Conservation (phyloP, 2,888 invertebrate genomes). For the Sphinx pinastri region DNA sequence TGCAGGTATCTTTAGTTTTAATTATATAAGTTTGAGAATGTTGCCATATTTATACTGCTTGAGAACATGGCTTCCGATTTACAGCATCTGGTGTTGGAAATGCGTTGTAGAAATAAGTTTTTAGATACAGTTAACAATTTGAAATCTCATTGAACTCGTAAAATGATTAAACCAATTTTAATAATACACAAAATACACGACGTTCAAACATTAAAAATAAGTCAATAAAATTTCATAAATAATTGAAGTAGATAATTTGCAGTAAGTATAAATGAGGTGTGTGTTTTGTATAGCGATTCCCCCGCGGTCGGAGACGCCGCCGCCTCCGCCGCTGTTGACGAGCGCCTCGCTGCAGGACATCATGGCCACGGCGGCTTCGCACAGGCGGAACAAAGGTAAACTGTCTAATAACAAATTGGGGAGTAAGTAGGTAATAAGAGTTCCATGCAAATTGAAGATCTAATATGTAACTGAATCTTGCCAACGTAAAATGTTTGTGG, state of each 20-base stretch:
- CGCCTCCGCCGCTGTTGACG: constrained; percentile 74
- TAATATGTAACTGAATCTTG: too few relatives aligned
- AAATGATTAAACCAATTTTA: too few relatives aligned
- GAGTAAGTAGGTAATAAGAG: too few relatives aligned
- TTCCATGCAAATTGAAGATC: too few relatives aligned
- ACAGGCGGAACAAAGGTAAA: constrained; percentile 75
- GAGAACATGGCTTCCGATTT: constrained; percentile 22
- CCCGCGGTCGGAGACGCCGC: constrained; percentile 66
- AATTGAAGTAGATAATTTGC: not conserved
- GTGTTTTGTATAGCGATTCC: constrained; percentile 62
- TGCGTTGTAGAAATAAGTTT: constrained; percentile 22
- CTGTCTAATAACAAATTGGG: too few relatives aligned
- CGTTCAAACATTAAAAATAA: too few relatives aligned
- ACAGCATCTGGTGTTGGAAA: constrained; percentile 29
- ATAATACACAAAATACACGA: too few relatives aligned
- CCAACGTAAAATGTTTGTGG: too few relatives aligned
- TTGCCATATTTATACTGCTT: not conserved
- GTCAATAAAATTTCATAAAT: too few relatives aligned
- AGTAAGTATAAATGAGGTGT: not conserved
- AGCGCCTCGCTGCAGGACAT: constrained; percentile 81
- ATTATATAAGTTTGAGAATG: not conserved
- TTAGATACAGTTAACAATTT: not conserved
- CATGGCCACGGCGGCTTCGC: constrained; percentile 80
- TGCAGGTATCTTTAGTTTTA: not conserved
- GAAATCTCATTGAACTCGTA: too few relatives aligned